Conservation (phyloP, 2,797 vertebrate species). For the Arrhamphus sclerolepis region DNA sequence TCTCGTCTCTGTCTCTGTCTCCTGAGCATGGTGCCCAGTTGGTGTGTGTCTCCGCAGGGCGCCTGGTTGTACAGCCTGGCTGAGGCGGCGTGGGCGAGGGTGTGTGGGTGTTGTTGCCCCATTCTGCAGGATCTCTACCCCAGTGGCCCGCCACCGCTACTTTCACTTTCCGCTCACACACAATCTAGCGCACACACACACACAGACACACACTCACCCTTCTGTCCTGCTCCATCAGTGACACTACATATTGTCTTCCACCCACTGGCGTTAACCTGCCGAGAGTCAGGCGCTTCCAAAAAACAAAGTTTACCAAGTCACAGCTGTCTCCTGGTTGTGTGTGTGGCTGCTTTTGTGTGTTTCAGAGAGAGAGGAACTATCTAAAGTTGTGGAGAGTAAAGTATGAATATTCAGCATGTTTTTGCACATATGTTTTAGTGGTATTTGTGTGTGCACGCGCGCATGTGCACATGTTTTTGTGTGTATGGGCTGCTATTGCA, state of each 20-base stretch:
- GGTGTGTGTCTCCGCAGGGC: conserved; percentile 70
- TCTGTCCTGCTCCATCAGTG: conserved; percentile 73
- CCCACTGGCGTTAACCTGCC: conserved; percentile 80
- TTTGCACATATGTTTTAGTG: conserved; percentile 68
- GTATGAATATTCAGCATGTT: conserved; percentile 74
- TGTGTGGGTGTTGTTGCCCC: conserved; percentile 80
- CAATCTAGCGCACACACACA: conserved; percentile 17
- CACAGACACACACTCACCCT: conserved; percentile 37
- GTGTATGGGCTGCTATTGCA: conserved; percentile 61
- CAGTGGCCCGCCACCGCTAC: conserved; percentile 28
- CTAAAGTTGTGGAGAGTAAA: conserved; percentile 60
- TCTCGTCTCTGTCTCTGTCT: too few species aligned
- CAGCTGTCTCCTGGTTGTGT: conserved; percentile 69
- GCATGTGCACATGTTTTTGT: conserved; percentile 30
- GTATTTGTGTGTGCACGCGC: conserved; percentile 46
- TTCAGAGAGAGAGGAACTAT: conserved; percentile 53
- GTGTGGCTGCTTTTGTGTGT: conserved; percentile 33
- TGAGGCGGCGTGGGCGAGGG: conserved; percentile 69
- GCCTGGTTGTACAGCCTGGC: conserved; percentile 71
- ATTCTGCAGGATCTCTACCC: conserved; percentile 64
- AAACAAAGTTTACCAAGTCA: conserved; percentile 72
- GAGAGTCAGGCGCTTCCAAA: conserved; percentile 63
- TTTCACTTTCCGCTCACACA: conserved; percentile 40
- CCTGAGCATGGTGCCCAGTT: conserved; percentile 57
- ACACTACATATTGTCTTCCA: conserved; percentile 83